A percentile compares a stretch with the other conserved stretches of the same genome.
These are phyloP conservation scores for Syngnathus typhle DNA, from an alignment of 2,113 vertebrate species.

Conservation along the genomic window DNA sequence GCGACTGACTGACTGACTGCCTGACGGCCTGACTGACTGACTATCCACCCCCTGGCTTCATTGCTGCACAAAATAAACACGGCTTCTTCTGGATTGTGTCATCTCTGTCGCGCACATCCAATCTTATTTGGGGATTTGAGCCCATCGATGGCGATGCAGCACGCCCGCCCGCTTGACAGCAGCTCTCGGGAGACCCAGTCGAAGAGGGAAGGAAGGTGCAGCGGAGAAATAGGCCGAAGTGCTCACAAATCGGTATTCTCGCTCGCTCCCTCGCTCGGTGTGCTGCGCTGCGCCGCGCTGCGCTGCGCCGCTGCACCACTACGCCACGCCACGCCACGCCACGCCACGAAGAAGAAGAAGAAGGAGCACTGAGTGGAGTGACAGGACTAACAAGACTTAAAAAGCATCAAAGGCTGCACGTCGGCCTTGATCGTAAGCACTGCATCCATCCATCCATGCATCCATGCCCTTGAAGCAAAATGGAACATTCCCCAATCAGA, in stretches of 20 bases:
- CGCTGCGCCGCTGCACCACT: slow-evolving; percentile 30
- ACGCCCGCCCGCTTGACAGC: slow-evolving; percentile 35
- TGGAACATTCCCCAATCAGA: background rate
- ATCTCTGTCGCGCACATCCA: slow-evolving; percentile 26
- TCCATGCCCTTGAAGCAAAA: background rate
- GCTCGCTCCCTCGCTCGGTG: slow-evolving; percentile 38
- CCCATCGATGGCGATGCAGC: slow-evolving; percentile 19
- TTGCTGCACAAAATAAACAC: slow-evolving; percentile 63
- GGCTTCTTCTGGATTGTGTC: slow-evolving; percentile 48
- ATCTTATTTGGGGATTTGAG: background rate
- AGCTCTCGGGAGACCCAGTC: slow-evolving; percentile 34
- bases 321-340: background rate
- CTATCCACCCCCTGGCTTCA: slow-evolving; percentile 67
- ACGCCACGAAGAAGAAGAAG: background rate
- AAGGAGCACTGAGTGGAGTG: background rate
- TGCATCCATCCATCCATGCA: background rate
- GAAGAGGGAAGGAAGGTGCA: slow-evolving; percentile 46
- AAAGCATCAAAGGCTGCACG: background rate
- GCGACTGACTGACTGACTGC: slow-evolving; percentile 18
- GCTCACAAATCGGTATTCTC: slow-evolving; percentile 52
- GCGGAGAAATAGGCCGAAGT: slow-evolving; percentile 38
- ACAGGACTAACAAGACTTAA: slow-evolving; percentile 26
- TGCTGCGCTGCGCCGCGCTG: slow-evolving; percentile 61
- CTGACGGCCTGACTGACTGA: too few relatives aligned
- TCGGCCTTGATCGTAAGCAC: background rate